Evolutionary conservation across 1,140 invertebrate species (phyloP).

Genomic region (Pseudomyrmex concolor): DNA sequence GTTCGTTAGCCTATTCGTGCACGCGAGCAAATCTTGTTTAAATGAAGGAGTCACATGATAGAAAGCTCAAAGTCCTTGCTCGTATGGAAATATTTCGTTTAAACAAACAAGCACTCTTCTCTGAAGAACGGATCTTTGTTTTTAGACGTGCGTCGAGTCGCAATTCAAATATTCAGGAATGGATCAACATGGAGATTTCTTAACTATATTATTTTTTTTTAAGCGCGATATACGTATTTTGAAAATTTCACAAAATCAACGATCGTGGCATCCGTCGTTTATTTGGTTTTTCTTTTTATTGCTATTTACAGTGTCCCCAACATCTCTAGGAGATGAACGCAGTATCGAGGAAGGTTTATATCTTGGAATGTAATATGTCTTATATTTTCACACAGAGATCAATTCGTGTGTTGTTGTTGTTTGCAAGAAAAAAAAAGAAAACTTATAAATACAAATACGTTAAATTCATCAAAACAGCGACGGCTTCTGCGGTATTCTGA

Average conservation of each 20-base stretch:
- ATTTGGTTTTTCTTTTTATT: background rate
- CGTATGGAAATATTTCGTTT: background rate
- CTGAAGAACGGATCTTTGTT: background rate
- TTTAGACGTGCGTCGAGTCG: conserved; percentile 8
- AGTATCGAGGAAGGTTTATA: conserved; percentile 3
- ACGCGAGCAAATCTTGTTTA: background rate
- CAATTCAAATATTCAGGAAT: conserved; percentile 31
- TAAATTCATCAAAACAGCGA: conserved; percentile 24
- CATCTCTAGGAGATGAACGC: conserved; percentile 34
- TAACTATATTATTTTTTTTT: conserved; percentile 36
- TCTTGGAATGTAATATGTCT: conserved; percentile 54
- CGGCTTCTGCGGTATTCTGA: background rate
- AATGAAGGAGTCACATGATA: background rate
- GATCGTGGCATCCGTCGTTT: conserved; percentile 44
- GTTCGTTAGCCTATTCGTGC: background rate
- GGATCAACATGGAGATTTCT: conserved; percentile 25
- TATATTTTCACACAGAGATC: conserved; percentile 38
- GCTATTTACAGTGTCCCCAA: conserved; percentile 50
- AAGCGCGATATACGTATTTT: conserved; percentile 34
- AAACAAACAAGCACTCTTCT: background rate
- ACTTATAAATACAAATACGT: too few species aligned
- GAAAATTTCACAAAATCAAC: conserved; percentile 57
- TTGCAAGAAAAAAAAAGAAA: background rate
- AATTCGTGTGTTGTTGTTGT: background rate
- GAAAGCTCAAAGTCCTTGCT: background rate